These are phyloP conservation scores for Alcedo quadribrachys DNA, from an alignment of 2,797 vertebrate species.

Conservation along the genomic window DNA sequence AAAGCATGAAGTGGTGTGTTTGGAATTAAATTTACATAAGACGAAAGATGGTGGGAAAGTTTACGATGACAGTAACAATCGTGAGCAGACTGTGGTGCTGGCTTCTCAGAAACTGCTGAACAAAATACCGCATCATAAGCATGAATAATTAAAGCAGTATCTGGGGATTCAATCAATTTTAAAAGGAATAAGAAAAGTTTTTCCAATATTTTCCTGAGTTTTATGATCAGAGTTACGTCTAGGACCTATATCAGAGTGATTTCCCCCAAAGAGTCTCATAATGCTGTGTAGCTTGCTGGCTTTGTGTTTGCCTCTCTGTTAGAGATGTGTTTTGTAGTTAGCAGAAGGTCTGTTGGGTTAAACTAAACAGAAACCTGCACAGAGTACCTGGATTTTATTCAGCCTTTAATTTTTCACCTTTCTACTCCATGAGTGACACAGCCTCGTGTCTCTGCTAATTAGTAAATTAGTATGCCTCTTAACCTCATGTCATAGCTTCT, in stretches of 20 bases:
- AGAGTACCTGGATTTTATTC: not conserved
- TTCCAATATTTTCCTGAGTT: not conserved
- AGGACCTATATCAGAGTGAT: not conserved
- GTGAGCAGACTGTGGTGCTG: constrained; percentile 8
- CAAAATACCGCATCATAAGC: constrained; percentile 1
- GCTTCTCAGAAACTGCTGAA: constrained; percentile 37
- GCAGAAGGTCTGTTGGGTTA: not conserved
- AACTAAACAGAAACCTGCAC: not conserved
- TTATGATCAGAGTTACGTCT: not conserved
- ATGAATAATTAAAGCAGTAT: constrained; percentile 52
- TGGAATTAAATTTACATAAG: constrained; percentile 80
- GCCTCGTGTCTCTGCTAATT: not conserved
- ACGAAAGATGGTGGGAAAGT: constrained; percentile 73
- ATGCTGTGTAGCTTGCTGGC: not conserved
- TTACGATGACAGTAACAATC: constrained; percentile 60
- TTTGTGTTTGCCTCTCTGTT: not conserved
- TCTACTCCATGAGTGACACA: not conserved
- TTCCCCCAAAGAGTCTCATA: not conserved
- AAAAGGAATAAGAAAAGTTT: constrained; percentile 36
- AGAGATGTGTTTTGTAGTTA: not conserved
- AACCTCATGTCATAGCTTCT: not conserved
- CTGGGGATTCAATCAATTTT: constrained; percentile 42
- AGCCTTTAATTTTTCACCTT: not conserved
- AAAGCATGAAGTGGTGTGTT: constrained; percentile 77
- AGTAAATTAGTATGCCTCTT: not conserved